Base-by-base conservation (phyloP, 1,140 invertebrate genomes). In the Rhopalosiphum maidis region DNA sequence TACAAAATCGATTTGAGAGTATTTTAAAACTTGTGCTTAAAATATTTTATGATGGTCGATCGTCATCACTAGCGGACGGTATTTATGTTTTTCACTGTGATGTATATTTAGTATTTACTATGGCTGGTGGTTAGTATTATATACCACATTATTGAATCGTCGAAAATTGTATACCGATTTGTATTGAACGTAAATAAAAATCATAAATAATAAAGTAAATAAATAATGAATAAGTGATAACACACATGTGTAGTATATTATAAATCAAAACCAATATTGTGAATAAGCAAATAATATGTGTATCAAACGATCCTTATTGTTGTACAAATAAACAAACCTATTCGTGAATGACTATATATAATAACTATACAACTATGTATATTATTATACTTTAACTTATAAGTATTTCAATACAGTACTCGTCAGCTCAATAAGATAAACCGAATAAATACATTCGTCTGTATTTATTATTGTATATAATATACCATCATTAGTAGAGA, bases 221-320 rank as follows among this genome's bases (percentile, higher is more conserved):
- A 77, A 77, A 77, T 77, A 68, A 68, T 68, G 60, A 68, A n/a
- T 68, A 68, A 18, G 60, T n/a, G 15, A 68, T 68, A 77, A 77
- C 60, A 30, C 30, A 77, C 60, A 77, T n/a, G 30, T 77, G 30
- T 77, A 77, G 18, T n/a, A 77, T 35, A n/a, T 77, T 77, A 77
- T 77, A n/a, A 77, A n/a, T 77, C 60, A 77, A 77, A 77, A 77
- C n/a, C n/a, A n/a, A 77, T 77, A 77, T 77, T 77, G 30, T 77
- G 60, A n/a, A 77, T 77, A 77, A 77, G 60, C 15, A 54, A 54
- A 54, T 54, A 54, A 54, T 54, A 77, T 77, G 30, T n/a, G 60
- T 18, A 77, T 77, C 60, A 77, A 77, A 77, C 30, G 60, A 77
- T 77, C 30, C 60, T 77, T 77, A 77, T 77, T 77, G 60, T 77